phyloP scores from a whole-genome alignment of 1,140 invertebrate genomes.

The Papilio xuthus region DNA sequence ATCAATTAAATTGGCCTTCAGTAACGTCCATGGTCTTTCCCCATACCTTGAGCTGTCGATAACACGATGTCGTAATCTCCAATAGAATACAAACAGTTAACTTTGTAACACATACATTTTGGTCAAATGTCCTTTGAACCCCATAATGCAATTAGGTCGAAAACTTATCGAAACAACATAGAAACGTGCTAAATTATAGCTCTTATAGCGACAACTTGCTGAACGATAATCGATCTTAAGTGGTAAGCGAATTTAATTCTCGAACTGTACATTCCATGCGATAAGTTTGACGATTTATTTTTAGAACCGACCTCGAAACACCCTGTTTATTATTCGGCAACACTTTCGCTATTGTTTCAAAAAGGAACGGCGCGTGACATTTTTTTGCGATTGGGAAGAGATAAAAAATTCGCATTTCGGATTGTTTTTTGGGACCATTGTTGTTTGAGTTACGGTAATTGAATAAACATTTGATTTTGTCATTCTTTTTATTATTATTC shows the following conservation, averaged over 20 bases:
- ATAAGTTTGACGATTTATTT: conserved; percentile 53
- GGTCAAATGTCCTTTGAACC: background rate
- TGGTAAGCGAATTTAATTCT: background rate
- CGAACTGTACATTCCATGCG: conserved; percentile 42
- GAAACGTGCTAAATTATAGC: background rate
- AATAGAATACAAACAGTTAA: conserved; percentile 2
- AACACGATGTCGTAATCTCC: conserved; percentile 10
- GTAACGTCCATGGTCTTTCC: background rate
- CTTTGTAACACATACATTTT: background rate
- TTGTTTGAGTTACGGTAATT: conserved; percentile 35
- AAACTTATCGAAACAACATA: background rate
- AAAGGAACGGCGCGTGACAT: conserved; percentile 57
- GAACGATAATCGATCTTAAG: background rate
- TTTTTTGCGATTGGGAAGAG: conserved; percentile 58
- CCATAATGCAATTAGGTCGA: background rate
- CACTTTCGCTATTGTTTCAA: conserved; percentile 64
- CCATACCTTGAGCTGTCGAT: background rate
- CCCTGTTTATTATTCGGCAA: conserved; percentile 57
- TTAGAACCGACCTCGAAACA: conserved; percentile 56
- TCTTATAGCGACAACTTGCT: background rate
- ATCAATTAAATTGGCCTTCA: background rate
- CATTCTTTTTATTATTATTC: conserved; percentile 18
- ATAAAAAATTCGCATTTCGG: conserved; percentile 48
- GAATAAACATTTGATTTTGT: conserved; percentile 30
- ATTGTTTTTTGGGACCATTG: conserved; percentile 45